phyloP scores from a whole-genome alignment of 2,797 vertebrate species.

The Synaphobranchus kaupii region DNA sequence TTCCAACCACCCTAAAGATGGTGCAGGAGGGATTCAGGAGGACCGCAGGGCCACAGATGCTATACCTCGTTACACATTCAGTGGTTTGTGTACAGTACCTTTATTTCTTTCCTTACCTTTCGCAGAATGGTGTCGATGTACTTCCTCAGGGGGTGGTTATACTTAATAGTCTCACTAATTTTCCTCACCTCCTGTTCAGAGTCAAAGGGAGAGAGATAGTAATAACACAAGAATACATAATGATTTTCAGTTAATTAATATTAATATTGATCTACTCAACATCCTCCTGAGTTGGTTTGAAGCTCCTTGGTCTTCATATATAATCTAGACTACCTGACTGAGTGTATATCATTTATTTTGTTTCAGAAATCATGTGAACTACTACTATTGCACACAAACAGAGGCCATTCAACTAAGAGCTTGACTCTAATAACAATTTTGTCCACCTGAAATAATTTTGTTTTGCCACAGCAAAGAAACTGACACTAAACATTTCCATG shows the following conservation, averaged over 20 bases:
- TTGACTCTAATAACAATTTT: neutral
- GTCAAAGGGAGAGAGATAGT: conserved; percentile 26
- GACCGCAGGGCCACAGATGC: neutral
- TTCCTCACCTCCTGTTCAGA: conserved; percentile 88
- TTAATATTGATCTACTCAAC: neutral
- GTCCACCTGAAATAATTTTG: neutral
- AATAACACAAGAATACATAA: neutral
- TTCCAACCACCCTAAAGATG: too few species aligned
- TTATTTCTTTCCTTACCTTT: conserved; percentile 75
- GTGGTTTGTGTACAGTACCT: neutral
- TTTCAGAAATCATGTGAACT: too few species aligned
- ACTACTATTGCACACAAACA: neutral
- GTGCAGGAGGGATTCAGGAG: neutral
- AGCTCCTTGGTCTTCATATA: too few species aligned
- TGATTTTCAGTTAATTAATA: neutral
- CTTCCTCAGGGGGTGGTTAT: conserved; percentile 94
- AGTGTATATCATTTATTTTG: too few species aligned
- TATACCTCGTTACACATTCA: neutral
- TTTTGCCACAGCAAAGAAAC: neutral
- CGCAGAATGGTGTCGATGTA: conserved; percentile 91
- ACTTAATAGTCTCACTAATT: conserved; percentile 93
- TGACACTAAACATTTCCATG: neutral
- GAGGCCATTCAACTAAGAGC: neutral
- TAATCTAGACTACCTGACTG: too few species aligned
- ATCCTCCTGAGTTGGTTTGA: too few species aligned